Base-by-base conservation (phyloP, 2,888 invertebrate species). In the Lysandra bellargus region DNA sequence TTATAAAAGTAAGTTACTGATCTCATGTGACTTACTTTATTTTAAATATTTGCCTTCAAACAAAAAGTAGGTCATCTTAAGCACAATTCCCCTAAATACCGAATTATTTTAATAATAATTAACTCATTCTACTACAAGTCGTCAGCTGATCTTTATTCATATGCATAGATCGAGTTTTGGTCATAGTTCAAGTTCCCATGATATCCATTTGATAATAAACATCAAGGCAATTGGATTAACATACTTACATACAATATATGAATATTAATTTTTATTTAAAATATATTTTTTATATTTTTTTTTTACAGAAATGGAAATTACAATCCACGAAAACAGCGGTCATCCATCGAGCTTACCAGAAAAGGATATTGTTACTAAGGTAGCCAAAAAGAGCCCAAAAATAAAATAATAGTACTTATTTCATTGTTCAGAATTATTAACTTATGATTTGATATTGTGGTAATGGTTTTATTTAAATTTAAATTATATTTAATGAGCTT, bases 321-420 rank as follows among this genome's bases (percentile, higher is more conserved):
- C 95, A 1, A 96, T 97, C 78, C 92, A 95, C 74, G 98, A 98
- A 33, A 93, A 95, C 17, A 96, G 98, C 1, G 98, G 98, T 0
- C 98, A 98, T 87, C 98, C 98, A 0, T 97, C 97, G 1, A 89
- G 96, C 30, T 95, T 98, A 84, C 92, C 97, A 77, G 95, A 96
- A 33, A 95, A 96, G 83, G 97, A 96, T 14, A 97, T 98, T 30
- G 97, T 97, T 44, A 97, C 97, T 86, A 98, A 98, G 93, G 95
- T 92, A 83, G 37, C 37, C 37, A 37, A 37, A 37, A 44, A 49
- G 49, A 49, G 9, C 9, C 49, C 2, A 49, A 49, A 49, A 2
- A 37, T 37, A 2, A 49, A 49, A 44, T 44, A 44, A 44, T 0
- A 1, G 9, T 12, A n/a, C n/a, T n/a, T n/a, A 12, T 49, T 49